Conservation (phyloP, 2,113 vertebrate species). For the Eulacestoma nigropectus region DNA sequence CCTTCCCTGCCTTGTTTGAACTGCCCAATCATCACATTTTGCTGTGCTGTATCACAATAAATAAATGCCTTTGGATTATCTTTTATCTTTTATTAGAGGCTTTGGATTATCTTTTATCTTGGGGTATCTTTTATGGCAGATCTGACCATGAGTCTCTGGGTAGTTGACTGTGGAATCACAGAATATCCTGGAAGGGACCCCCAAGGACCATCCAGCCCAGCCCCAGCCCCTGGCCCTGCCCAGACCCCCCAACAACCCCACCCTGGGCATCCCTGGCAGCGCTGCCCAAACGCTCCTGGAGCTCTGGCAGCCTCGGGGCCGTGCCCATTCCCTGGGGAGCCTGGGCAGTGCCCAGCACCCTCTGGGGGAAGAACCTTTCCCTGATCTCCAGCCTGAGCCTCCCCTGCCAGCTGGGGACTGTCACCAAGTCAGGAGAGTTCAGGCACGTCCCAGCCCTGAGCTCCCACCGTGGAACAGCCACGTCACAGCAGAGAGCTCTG, state of each 20-base stretch:
- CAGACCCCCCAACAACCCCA: background rate
- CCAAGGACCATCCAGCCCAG: fast-evolving
- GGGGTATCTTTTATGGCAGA: background rate
- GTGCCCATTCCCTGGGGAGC: background rate
- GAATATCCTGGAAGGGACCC: background rate
- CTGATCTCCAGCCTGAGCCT: fast-evolving
- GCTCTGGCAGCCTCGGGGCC: background rate
- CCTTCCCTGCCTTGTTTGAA: background rate
- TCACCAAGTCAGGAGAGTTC: background rate
- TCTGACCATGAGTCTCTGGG: background rate
- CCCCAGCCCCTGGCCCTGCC: background rate
- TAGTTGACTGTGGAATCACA: background rate
- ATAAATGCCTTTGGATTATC: background rate
- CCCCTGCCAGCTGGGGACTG: background rate
- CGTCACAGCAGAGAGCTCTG: background rate
- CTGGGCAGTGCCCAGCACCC: background rate
- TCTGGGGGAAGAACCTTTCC: background rate
- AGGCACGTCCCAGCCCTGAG: background rate
- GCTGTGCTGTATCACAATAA: background rate
- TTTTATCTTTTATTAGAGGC: background rate
- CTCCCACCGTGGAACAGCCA: background rate
- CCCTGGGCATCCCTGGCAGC: background rate
- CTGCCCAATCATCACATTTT: background rate
- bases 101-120: background rate
- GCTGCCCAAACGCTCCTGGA: background rate